Conservation (phyloP, 1,140 invertebrate species). For the Tetramorium simillimum region DNA sequence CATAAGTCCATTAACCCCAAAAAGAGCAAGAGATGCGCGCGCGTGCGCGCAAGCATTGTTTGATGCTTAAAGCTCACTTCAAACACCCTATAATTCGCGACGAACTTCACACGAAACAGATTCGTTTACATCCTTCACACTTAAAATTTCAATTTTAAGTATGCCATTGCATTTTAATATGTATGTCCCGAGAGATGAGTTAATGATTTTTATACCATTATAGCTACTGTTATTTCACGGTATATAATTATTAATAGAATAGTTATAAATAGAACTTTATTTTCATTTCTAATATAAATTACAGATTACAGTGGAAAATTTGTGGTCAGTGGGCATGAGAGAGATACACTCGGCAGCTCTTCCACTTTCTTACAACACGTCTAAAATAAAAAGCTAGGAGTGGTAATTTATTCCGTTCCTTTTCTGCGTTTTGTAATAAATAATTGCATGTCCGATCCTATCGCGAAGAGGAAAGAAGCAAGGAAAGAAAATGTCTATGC, state of each 20-base stretch:
- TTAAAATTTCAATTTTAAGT: background rate
- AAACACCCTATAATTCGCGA: background rate
- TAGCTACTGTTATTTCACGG: too few relatives aligned
- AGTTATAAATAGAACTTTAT: background rate
- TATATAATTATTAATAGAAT: too few relatives aligned
- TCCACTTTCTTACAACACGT: background rate
- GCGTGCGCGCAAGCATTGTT: background rate
- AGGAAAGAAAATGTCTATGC: background rate
- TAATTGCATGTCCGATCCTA: background rate
- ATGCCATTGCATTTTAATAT: background rate
- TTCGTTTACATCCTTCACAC: background rate
- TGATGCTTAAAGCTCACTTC: background rate
- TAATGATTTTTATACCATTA: background rate
- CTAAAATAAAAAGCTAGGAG: background rate
- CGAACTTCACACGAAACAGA: background rate
- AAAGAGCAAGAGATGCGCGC: background rate
- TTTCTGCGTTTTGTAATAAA: background rate
- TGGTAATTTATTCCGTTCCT: background rate
- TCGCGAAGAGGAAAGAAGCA: background rate
- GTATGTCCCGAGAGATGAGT: background rate
- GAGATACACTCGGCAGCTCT: background rate
- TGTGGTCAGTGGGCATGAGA: background rate
- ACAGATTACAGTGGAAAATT: background rate
- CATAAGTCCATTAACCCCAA: conserved; percentile 37
- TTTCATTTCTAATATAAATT: background rate